Base-by-base conservation (phyloP, 2,888 invertebrate genomes). In the Rotaria socialis region DNA sequence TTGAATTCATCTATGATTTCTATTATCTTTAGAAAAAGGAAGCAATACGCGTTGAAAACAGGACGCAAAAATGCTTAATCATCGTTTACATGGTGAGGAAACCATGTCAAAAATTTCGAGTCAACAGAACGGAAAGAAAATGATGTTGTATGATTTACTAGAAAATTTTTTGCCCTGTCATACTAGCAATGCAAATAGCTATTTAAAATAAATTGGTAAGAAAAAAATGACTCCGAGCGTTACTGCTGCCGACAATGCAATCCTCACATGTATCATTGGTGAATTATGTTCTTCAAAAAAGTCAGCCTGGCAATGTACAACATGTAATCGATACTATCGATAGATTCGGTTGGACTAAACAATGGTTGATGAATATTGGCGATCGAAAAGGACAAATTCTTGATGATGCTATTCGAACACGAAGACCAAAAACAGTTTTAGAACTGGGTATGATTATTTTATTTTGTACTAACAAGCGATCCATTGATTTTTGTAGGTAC, bases 361-460 rank as follows among this genome's bases (percentile, higher is more conserved):
- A 22, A 47, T 43, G 47, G 47, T n/a, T 80, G 14, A 80, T 80
- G 80, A 43, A 47, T 80, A 47, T 80, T 47, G 80, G 80, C 11
- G 80, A 80, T 80, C 43, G n/a, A n/a, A 80, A 80, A 80, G 80
- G 80, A 47, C 1, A 47, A 47, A 80, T 80, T 8, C n/a, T 80
- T 47, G 80, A 80, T n/a, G 24, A 47, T 14, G 47, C 43, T 11
- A 47, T 80, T 47, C 43, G 14, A 24, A 16, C 22, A 10, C 7
- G 80, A 80, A 43, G 11, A n/a, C 80, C 80, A n/a, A 80, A 80
- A 80, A 80, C 80, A 3, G 7, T 80, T n/a, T 47, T 80, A n/a
- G 80, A 80, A 80, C 47, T 80, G 3, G 80, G 80, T 80, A 80
- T 24, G 19, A 41, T 19, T 19, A 10, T 19, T 41, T 74, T 74